These are phyloP conservation scores for Bibio marci DNA, from an alignment of 2,888 invertebrate species.

Conservation along the genomic window DNA sequence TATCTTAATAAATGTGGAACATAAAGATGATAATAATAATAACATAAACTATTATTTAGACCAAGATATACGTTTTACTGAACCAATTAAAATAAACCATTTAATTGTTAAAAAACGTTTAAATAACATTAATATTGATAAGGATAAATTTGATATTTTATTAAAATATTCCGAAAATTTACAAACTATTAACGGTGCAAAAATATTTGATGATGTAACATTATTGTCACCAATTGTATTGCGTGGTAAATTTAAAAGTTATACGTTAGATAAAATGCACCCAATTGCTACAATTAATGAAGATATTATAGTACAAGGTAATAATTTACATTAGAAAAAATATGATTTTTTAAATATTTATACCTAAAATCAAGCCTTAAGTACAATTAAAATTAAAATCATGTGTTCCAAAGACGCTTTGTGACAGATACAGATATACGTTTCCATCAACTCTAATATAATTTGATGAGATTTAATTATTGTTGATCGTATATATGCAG, in stretches of 20 bases:
- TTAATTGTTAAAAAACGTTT: conserved; percentile 27
- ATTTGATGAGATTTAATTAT: too few species aligned
- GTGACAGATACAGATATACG: too few species aligned
- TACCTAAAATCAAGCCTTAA: too few species aligned
- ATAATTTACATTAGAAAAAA: too few species aligned
- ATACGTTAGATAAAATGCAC: conserved; percentile 25
- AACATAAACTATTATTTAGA: conserved; percentile 12
- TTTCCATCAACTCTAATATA: too few species aligned
- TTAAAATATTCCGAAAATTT: conserved; percentile 23
- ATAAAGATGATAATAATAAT: conserved; percentile 22
- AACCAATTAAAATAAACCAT: conserved; percentile 24
- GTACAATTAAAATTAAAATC: too few species aligned
- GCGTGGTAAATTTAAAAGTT: conserved; percentile 30
- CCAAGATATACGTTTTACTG: conserved; percentile 29
- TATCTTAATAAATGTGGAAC: too few species aligned
- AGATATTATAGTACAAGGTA: conserved; percentile 26
- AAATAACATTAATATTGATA: conserved; percentile 30
- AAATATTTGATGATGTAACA: conserved; percentile 29
- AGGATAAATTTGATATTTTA: conserved; percentile 30
- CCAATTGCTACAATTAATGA: conserved; percentile 30
- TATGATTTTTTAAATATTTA: too few species aligned
- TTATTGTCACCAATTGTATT: conserved; percentile 28
- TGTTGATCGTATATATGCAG: too few species aligned
- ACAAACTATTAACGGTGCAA: conserved; percentile 30
- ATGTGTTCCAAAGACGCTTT: too few species aligned